Base-by-base conservation (phyloP, 2,797 vertebrate genomes). In the Cryptoprocta ferox region DNA sequence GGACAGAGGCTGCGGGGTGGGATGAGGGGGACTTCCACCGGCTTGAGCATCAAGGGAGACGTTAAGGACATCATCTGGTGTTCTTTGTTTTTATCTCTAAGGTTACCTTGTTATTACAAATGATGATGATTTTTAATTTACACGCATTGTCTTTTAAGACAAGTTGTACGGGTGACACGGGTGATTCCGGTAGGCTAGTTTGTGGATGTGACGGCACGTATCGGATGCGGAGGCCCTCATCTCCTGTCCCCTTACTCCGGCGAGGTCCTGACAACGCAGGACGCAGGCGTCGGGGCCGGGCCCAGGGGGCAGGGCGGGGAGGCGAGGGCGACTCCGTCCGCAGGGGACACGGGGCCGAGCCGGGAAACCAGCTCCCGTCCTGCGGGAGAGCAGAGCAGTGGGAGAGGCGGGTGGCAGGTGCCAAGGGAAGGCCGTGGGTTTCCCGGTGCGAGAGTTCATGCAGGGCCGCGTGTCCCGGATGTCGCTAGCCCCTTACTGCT, bases 321-420 rank as follows among this genome's bases (percentile, higher is more conserved):
- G 11, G 35, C 1, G 12, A 50, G 13, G 50, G 53, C 0, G 2
- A 35, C 24, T 0, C 45, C 6, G 24, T 14, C 53, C 30, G 56
- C 30, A 19, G 12, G 35, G 37, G 3, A 28, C 3, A 2, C 0
- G 37, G 0, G 45, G 0, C n/a, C 21, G 0, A n/a, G 48, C 24
- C 1, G 24, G 8, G 50, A 18, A 2, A 13, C 11, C 0, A 32
- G 19, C 5, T 5, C 50, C 3, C 32, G 4, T 66, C 28, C 26
- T 6, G 8, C 4, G 1, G 2, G 32, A 18, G 70, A 24, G 21
- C 59, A 32, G 14, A 30, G 39, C 35, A 3, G 10, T 0, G 1
- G 50, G 2, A 2, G 42, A 2, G 19, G 2, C 1, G 0, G 11
- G 7, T 18, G n/a, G 1, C 12, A 0, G 5, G 5, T 26, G 53